Evolutionary conservation across 2,113 vertebrate genomes (phyloP).

Genomic region (Atherinomorus stipes): DNA sequence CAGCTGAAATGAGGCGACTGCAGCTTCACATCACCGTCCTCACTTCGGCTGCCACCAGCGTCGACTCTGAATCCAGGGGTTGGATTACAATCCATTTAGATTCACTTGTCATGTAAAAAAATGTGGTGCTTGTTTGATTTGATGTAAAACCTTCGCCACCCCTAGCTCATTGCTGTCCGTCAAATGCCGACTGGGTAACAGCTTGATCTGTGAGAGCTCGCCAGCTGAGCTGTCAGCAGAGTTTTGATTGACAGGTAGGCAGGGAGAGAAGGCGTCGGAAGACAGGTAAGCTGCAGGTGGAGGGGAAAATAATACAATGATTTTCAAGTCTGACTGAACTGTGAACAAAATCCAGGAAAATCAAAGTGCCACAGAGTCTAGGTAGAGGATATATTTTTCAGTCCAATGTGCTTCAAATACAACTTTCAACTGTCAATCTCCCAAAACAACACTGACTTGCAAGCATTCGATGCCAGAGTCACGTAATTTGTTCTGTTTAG

Average conservation of each 20-base stretch:
- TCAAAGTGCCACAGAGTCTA: not conserved
- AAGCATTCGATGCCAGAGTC: not conserved
- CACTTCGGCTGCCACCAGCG: not conserved
- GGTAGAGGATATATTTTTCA: not conserved
- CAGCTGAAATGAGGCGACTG: not conserved
- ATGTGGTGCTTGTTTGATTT: not conserved
- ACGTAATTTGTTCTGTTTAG: not conserved
- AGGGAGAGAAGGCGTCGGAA: not conserved
- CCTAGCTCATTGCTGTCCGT: constrained; percentile 10
- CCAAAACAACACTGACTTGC: not conserved
- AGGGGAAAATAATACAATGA: constrained; percentile 1
- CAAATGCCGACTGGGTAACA: constrained; percentile 15
- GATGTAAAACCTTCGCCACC: constrained; percentile 8
- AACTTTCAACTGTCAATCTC: constrained; percentile 19
- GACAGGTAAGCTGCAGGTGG: constrained; percentile 6
- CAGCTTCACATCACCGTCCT: constrained; percentile 5
- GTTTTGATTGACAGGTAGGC: constrained; percentile 37
- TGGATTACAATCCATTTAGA: not conserved
- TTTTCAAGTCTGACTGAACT: constrained; percentile 9
- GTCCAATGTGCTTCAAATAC: constrained; percentile 1
- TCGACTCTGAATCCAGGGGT: not conserved
- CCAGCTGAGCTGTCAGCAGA: constrained; percentile 14
- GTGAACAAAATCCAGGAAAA: constrained; percentile 6
- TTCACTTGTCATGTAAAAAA: constrained; percentile 6
- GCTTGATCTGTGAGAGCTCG: constrained; percentile 2